Percentiles rank a stretch among this genome's conserved stretches.
phyloP scores from a whole-genome alignment of 2,888 invertebrate species.

The Phlogophora meticulosa region DNA sequence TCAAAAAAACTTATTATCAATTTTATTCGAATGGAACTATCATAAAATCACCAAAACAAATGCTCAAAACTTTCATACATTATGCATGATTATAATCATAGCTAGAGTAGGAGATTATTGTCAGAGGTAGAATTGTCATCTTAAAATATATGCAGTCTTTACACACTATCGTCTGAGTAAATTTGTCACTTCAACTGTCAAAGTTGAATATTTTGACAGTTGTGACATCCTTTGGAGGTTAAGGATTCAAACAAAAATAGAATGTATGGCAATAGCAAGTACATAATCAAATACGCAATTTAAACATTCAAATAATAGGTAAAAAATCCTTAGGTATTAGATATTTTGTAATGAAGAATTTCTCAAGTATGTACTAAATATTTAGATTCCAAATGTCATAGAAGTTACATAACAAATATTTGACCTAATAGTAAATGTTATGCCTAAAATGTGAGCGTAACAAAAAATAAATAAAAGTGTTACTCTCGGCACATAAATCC shows the following conservation, averaged over 20 bases:
- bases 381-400: slow-evolving; percentile 1
- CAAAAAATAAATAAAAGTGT: not conserved
- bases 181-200: too few species aligned
- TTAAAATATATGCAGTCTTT: slow-evolving; percentile 30
- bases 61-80: slow-evolving; percentile 38
- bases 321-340: not conserved
- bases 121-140: slow-evolving; percentile 51
- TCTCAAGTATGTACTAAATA: not conserved
- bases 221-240: too few species aligned
- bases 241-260: too few species aligned
- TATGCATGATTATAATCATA: slow-evolving; percentile 53
- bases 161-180: slow-evolving; percentile 41
- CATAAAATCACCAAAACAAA: slow-evolving; percentile 32
- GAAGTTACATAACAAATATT: not conserved
- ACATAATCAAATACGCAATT: too few species aligned
- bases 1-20: not conserved
- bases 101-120: slow-evolving; percentile 47
- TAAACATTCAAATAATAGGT: not conserved
- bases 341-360: not conserved
- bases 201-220: not conserved
- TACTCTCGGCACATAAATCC: not conserved
- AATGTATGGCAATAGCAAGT: too few species aligned
- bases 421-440: not conserved
- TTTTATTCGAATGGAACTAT: not conserved
- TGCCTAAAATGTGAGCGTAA: not conserved